These are phyloP conservation scores for Pristionchus exspectatus DNA, from an alignment of 2,888 invertebrate species.

Conservation along the genomic window DNA sequence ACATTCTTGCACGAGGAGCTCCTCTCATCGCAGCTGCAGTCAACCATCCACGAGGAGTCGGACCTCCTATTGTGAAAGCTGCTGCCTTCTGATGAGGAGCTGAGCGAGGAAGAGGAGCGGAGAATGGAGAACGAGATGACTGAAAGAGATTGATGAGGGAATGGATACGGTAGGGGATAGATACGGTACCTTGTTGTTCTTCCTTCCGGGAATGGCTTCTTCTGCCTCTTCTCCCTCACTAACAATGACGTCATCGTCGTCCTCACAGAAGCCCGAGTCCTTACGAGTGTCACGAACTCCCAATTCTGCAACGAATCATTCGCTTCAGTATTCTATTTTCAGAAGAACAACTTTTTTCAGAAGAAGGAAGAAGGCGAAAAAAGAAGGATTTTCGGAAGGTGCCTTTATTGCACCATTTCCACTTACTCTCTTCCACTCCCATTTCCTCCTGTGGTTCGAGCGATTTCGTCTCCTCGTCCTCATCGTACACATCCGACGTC, in stretches of 20 bases:
- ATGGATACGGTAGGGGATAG: neutral
- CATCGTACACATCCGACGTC: neutral
- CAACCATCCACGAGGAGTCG: constrained; percentile 39
- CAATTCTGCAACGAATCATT: neutral
- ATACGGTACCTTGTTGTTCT: constrained; percentile 17
- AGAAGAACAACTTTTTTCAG: no score
- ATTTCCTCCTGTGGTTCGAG: neutral
- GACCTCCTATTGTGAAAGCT: constrained; percentile 50
- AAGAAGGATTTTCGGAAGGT: no score
- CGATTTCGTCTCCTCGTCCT: constrained; percentile 5
- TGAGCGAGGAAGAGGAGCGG: neutral
- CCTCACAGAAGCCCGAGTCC: constrained; percentile 39
- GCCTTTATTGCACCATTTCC: neutral
- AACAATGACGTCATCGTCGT: constrained; percentile 41
- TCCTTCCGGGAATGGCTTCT: neutral
- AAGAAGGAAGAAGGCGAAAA: no score
- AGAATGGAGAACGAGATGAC: neutral
- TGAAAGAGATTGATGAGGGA: neutral
- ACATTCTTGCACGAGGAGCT: neutral
- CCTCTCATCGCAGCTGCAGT: neutral
- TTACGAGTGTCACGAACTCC: constrained; percentile 18
- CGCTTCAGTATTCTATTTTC: no score
- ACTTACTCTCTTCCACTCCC: constrained; percentile 29
- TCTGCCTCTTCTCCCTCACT: constrained; percentile 39
- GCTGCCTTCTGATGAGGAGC: constrained; percentile 2